phyloP scores from a whole-genome alignment of 2,113 vertebrate genomes.

The Malurus melanocephalus region DNA sequence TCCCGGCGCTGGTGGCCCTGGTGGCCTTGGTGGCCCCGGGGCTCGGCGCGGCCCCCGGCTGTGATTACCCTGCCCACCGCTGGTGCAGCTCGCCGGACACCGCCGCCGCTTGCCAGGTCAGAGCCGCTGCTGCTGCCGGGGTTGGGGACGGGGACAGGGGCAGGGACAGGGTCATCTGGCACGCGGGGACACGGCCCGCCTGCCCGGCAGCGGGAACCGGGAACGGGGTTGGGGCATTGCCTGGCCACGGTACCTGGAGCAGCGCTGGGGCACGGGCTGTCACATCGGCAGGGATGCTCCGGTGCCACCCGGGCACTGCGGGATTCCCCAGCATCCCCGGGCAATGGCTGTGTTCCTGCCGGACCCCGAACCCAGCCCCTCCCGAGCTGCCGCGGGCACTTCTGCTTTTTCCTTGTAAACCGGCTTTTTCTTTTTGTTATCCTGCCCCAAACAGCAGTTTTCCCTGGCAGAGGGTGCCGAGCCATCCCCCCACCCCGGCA shows the following conservation, averaged over 20 bases:
- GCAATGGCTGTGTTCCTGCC: neutral
- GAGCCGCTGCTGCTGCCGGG: neutral
- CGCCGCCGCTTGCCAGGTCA: slow-evolving; percentile 77
- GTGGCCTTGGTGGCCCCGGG: neutral
- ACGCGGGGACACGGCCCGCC: fast-evolving
- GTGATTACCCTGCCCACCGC: slow-evolving; percentile 55
- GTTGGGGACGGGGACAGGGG: neutral
- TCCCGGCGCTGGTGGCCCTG: neutral
- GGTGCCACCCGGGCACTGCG: fast-evolving
- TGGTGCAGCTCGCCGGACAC: slow-evolving; percentile 76
- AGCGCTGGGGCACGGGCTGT: neutral
- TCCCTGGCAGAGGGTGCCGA: neutral
- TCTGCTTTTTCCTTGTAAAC: neutral
- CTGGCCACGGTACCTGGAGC: fast-evolving
- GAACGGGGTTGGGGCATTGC: neutral
- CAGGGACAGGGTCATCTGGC: neutral
- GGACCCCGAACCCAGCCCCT: fast-evolving
- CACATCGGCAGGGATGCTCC: fast-evolving
- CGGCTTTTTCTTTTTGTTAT: neutral
- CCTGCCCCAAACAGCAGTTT: neutral
- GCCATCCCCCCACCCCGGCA: neutral
- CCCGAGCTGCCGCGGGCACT: fast-evolving
- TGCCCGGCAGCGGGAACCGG: neutral
- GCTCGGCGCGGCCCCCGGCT: neutral
- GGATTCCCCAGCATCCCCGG: neutral